phyloP scores from a whole-genome alignment of 2,888 invertebrate genomes.

The Tipula lateralis region DNA sequence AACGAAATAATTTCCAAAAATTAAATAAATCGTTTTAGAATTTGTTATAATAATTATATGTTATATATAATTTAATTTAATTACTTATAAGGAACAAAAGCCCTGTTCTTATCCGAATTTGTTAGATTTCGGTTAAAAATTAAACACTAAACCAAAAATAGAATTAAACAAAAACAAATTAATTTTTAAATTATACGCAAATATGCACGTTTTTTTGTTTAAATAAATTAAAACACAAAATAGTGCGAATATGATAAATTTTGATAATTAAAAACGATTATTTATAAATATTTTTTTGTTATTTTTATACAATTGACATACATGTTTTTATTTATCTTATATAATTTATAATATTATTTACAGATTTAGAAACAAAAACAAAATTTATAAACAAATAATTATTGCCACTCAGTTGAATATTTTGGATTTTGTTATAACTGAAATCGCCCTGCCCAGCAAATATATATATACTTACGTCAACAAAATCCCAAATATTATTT shows the following conservation, averaged over 20 bases:
- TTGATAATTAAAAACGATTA: background rate
- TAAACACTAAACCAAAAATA: background rate
- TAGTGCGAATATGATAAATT: background rate
- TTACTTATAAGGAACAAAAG: conserved; percentile 37
- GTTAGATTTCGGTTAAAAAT: conserved; percentile 33
- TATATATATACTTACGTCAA: background rate
- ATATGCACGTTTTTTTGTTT: background rate
- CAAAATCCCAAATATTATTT: background rate
- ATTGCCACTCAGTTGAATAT: background rate
- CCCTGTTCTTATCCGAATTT: conserved; percentile 42
- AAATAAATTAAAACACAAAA: background rate
- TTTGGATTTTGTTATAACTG: background rate
- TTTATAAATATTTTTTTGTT: background rate
- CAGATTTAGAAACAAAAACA: background rate
- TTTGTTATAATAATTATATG: background rate
- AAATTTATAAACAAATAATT: background rate
- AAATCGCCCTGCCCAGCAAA: background rate
- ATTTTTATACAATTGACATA: conserved; percentile 8
- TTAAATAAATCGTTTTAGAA: background rate
- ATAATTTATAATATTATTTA: background rate
- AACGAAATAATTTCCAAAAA: background rate
- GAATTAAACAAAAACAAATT: background rate
- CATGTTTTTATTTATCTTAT: conserved; percentile 3
- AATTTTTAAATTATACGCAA: background rate
- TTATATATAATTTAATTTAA: conserved; percentile 19